Evolutionary conservation across 2,888 invertebrate species (phyloP).

Genomic region (Aphodius granarius): DNA sequence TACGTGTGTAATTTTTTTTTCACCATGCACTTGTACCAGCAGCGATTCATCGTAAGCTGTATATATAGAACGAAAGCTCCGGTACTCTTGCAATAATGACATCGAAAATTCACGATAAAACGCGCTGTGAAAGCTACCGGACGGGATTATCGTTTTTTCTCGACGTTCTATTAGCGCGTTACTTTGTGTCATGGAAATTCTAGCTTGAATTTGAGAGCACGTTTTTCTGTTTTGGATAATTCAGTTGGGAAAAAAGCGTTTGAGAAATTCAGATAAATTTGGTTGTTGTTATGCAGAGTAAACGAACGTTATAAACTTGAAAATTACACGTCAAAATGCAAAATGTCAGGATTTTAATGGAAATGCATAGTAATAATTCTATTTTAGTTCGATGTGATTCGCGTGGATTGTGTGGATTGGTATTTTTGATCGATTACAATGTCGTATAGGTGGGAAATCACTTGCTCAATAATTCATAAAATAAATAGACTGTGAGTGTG

Average conservation of each 20-base stretch:
- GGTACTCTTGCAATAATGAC: conserved; percentile 21
- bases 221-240: background rate
- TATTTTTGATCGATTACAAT: background rate
- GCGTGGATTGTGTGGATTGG: background rate
- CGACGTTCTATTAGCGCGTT: background rate
- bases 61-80: conserved; percentile 26
- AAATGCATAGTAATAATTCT: background rate
- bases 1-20: background rate
- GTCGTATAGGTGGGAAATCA: background rate
- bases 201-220: background rate
- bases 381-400: conserved; percentile 12
- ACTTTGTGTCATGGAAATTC: background rate
- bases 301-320: too few relatives aligned
- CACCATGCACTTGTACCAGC: conserved; percentile 34
- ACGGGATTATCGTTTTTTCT: background rate
- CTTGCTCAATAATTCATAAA: background rate
- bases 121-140: background rate
- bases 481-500: background rate
- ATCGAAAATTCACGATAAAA: conserved; percentile 6
- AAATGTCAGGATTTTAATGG: background rate
- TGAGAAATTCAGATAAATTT: too few relatives aligned
- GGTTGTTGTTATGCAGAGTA: too few relatives aligned
- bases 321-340: background rate
- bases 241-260: conserved; percentile 9
- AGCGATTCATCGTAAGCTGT: conserved; percentile 34